Conservation (phyloP, 2,888 invertebrate genomes). For the Gastracanthus pulcherrimus region DNA sequence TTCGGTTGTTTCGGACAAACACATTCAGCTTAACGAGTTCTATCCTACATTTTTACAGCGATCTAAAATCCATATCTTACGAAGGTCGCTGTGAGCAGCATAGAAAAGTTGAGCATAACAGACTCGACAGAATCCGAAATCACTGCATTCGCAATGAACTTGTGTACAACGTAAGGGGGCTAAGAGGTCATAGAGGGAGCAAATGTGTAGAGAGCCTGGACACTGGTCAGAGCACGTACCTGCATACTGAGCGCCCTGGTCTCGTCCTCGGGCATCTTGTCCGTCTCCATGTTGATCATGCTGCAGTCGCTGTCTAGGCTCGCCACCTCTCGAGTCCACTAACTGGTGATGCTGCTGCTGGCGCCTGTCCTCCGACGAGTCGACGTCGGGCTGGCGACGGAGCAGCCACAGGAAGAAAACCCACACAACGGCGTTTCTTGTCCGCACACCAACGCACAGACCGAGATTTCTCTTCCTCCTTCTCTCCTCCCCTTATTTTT, state of each 20-base stretch:
- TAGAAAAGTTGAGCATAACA: too few relatives aligned
- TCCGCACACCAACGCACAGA: background rate
- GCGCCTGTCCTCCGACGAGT: conserved; percentile 2
- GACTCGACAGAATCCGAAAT: too few relatives aligned
- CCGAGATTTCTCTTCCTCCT: background rate
- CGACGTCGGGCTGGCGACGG: conserved; percentile 42
- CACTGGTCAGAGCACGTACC: conserved; percentile 75
- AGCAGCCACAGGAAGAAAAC: conserved; percentile 44
- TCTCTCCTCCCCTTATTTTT: background rate
- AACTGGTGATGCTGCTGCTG: background rate
- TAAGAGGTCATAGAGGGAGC: background rate
- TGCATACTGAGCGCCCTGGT: conserved; percentile 82
- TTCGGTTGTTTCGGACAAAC: too few relatives aligned
- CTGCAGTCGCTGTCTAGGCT: background rate
- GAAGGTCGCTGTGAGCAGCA: too few relatives aligned
- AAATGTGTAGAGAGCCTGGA: conserved; percentile 27
- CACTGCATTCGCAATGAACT: too few relatives aligned
- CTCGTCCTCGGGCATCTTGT: conserved; percentile 91
- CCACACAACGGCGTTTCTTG: conserved; percentile 33
- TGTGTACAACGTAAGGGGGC: too few relatives aligned
- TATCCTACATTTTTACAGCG: too few relatives aligned
- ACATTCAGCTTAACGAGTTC: too few relatives aligned
- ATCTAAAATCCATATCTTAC: too few relatives aligned
- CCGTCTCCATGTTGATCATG: conserved; percentile 94
- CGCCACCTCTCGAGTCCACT: background rate